Base-by-base conservation (phyloP, 2,113 vertebrate genomes). In the Fregata magnificens region DNA sequence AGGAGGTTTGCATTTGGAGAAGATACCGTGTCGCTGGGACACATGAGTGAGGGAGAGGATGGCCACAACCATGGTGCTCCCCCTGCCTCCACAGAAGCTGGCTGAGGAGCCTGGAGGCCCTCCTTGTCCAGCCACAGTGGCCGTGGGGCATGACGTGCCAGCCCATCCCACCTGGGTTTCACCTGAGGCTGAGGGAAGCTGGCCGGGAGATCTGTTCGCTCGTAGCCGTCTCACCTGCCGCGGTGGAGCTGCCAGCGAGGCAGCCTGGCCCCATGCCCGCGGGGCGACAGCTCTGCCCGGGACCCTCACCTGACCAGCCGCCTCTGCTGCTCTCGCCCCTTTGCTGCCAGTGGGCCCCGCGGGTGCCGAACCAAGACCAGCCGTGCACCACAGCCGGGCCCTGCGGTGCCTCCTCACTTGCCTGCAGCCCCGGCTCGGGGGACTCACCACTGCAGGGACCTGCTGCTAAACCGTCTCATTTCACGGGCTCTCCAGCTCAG, bases 311-410 rank as follows among this genome's bases (percentile, higher is more conserved):
- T 1, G 0, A 16, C 29, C 29, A 7, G 55, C 26, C 0, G 2
- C 19, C 28, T 5, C 56, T 26, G 18, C 38, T 26, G 34, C 74
- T 49, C 34, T n/a, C 2, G 0, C 4, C 44, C 62, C 58, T 19
- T 20, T 0, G 7, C 28, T 17, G 32, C 24, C 2, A 1, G n/a
- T 3, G 34, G 5, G 49, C 9, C 42, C 19, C 0, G 2, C 0
- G 1, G 28, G 62, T 17, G 29, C 8, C 1, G 19, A 38, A 38
- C 52, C 24, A 2, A 42, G 25, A 42, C 21, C 36, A 8, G 52
- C 52, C 2, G 0, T 1, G 28, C 22, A 5, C 31, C 44, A 17
- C 34, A 17, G 66, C 34, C 1, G 1, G 29, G 31, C 28, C 63
- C 63, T 11, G 49, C 0, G 0, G 2, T 6, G 31, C 32, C 63